Conservation (phyloP, 2,797 vertebrate species). For the Hydrolagus colliei region DNA sequence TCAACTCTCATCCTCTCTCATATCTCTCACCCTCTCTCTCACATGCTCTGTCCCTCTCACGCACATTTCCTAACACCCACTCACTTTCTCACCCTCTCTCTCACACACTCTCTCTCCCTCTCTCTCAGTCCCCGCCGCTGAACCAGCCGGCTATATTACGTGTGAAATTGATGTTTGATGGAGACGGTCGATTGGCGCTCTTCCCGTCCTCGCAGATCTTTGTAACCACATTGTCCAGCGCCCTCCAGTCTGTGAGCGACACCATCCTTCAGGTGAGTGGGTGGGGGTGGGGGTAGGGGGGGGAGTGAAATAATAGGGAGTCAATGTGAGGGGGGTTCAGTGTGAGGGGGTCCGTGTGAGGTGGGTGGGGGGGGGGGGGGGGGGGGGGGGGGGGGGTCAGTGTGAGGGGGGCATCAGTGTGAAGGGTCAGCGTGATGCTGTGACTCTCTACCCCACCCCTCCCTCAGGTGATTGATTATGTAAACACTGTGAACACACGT, state of each 20-base stretch:
- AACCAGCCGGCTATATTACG: constrained; percentile 46
- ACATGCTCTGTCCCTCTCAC: too few species aligned
- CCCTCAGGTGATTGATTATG: neutral
- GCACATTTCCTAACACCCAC: too few species aligned
- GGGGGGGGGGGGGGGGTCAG: neutral
- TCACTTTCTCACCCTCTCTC: too few species aligned
- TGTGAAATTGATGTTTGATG: constrained; percentile 52
- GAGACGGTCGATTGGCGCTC: constrained; percentile 45
- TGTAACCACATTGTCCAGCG: constrained; percentile 46
- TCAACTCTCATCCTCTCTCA: neutral
- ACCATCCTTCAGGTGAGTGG: constrained; percentile 48
- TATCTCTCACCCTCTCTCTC: neutral
- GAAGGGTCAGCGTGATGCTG: too few species aligned
- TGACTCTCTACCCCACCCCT: too few species aligned
- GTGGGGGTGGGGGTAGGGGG: too few species aligned
- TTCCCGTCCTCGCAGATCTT: constrained; percentile 54
- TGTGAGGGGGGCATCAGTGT: neutral
- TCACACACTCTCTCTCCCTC: neutral
- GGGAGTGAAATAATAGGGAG: neutral
- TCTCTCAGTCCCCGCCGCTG: constrained; percentile 42
- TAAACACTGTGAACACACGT: neutral
- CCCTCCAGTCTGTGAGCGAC: constrained; percentile 45
- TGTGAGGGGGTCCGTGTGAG: too few species aligned
- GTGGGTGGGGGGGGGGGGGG: neutral
- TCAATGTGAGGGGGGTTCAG: neutral